Percentiles rank a stretch among this genome's conserved stretches.
Conservation (phyloP, 2,888 invertebrate species). For the Epicampocera succincta region DNA sequence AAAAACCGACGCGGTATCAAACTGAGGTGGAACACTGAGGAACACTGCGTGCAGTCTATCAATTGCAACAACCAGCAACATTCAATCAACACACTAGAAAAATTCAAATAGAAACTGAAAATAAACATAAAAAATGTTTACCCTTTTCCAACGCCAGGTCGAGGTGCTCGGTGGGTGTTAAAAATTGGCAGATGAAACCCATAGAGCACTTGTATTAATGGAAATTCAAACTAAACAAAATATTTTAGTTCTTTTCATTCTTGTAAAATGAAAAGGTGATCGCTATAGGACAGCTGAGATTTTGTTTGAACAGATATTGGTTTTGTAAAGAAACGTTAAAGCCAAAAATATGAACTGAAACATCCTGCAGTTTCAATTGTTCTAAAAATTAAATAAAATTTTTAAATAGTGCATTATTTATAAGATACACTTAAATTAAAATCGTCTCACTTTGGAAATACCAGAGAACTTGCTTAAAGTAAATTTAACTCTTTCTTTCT, state of each 20-base stretch:
- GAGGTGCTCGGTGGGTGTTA: conserved; percentile 49
- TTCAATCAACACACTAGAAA: conserved; percentile 21
- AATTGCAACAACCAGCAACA: conserved; percentile 36
- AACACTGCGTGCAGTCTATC: conserved; percentile 48
- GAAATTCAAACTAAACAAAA: conserved; percentile 25
- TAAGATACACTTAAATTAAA: conserved; percentile 11
- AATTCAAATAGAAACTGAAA: conserved; percentile 34
- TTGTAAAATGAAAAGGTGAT: conserved; percentile 29
- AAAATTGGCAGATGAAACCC: conserved; percentile 45
- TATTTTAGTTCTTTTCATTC: too few relatives aligned
- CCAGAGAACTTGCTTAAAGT: not conserved
- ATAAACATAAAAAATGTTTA: conserved; percentile 43
- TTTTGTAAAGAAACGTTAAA: conserved; percentile 15
- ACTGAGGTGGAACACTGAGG: too few relatives aligned
- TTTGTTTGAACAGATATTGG: conserved; percentile 2
- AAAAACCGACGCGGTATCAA: conserved; percentile 63
- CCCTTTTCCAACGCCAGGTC: conserved; percentile 56
- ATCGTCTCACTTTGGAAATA: conserved; percentile 2
- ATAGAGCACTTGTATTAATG: conserved; percentile 48
- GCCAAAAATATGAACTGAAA: conserved; percentile 3
- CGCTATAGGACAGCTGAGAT: conserved; percentile 44
- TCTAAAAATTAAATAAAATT: conserved; percentile 9
- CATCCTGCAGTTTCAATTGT: conserved; percentile 26
- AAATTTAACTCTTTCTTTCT: conserved; percentile 21
- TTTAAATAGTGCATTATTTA: conserved; percentile 12